Conservation (phyloP, 2,113 vertebrate species). For the Physeter macrocephalus region DNA sequence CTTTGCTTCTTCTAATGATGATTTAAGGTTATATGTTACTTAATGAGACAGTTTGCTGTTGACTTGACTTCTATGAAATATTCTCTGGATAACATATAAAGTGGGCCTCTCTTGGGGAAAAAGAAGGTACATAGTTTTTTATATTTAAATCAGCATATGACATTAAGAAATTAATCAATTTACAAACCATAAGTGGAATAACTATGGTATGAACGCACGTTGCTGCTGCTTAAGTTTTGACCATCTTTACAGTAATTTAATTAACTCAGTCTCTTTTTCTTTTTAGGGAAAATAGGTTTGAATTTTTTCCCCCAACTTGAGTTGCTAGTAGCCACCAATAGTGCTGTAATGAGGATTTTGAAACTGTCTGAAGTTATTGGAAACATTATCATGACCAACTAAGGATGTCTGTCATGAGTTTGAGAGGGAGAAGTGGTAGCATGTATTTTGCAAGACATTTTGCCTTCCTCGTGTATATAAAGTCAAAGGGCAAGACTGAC, state of each 20-base stretch:
- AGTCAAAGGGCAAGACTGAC: background rate
- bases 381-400: background rate
- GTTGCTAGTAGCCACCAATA: background rate
- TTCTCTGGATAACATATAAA: background rate
- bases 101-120: background rate
- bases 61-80: background rate
- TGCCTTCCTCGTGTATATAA: background rate
- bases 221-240: background rate
- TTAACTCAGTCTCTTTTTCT: background rate
- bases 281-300: background rate
- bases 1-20: background rate
- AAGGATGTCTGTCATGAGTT: background rate
- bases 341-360: background rate
- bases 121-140: background rate
- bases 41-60: background rate
- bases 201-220: background rate
- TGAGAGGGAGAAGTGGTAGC: background rate
- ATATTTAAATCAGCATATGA: background rate
- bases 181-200: background rate
- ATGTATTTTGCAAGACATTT: background rate
- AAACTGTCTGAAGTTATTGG: background rate
- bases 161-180: background rate
- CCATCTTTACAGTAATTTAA: background rate
- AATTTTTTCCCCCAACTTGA: background rate
- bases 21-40: background rate